Conservation (phyloP, 2,797 vertebrate species). For the Gephyroberyx darwinii region DNA sequence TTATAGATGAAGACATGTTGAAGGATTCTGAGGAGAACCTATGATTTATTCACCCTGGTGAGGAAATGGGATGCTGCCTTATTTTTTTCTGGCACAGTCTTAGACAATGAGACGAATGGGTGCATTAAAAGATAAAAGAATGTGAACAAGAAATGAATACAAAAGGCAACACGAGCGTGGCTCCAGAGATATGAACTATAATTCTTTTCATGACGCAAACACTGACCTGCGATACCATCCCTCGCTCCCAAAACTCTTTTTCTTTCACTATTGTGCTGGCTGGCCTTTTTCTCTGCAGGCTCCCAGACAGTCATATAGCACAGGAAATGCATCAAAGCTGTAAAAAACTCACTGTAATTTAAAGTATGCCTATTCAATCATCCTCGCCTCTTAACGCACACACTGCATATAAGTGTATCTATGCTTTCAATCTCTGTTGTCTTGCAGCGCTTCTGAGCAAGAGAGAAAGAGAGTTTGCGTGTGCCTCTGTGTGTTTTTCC, state of each 20-base stretch:
- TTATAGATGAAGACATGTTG: conserved; percentile 46
- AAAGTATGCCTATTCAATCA: conserved; percentile 37
- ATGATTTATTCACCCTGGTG: conserved; percentile 69
- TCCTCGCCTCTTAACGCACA: conserved; percentile 10
- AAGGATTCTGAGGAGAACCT: conserved; percentile 55
- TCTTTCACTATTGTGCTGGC: conserved; percentile 35
- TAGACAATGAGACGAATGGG: conserved; percentile 78
- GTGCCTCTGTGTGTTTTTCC: conserved; percentile 14
- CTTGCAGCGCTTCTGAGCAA: conserved; percentile 21
- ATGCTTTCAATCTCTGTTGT: conserved; percentile 32
- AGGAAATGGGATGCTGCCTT: conserved; percentile 66
- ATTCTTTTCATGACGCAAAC: conserved; percentile 68
- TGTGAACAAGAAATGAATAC: conserved; percentile 70
- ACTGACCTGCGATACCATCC: conserved; percentile 64
- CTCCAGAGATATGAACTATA: conserved; percentile 69
- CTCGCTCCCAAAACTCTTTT: conserved; percentile 18
- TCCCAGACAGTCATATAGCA: conserved; percentile 20
- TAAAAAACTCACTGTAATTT: conserved; percentile 40
- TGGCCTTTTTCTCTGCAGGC: conserved; percentile 38
- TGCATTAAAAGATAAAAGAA: conserved; percentile 81
- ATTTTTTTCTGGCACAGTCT: conserved; percentile 61
- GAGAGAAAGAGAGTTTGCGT: background rate
- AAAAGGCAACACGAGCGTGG: conserved; percentile 62
- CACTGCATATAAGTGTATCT: conserved; percentile 37
- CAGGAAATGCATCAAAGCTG: conserved; percentile 48